These are phyloP conservation scores for Macroglossus sobrinus DNA, from an alignment of 2,113 vertebrate species.

Conservation along the genomic window DNA sequence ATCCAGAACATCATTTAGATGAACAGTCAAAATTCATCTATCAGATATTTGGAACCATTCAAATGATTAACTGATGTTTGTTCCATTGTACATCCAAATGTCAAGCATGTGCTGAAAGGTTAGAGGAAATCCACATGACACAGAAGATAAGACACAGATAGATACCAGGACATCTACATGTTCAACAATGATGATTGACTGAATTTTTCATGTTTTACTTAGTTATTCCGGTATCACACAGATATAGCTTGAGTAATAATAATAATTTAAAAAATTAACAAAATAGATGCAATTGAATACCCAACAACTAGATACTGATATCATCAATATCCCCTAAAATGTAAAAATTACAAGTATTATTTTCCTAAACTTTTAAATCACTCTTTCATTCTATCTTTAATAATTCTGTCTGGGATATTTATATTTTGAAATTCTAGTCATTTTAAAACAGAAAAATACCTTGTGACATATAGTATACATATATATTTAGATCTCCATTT, in stretches of 20 bases:
- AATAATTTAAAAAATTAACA: not conserved
- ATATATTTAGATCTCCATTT: not conserved
- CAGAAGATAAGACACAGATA: not conserved
- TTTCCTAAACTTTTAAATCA: not conserved
- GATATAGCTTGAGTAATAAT: slow-evolving; percentile 7
- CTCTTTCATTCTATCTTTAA: not conserved
- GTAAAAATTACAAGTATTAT: not conserved
- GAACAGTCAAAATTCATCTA: slow-evolving; percentile 11
- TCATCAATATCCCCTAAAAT: not conserved
- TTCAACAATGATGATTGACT: not conserved
- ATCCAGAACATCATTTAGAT: slow-evolving; percentile 15
- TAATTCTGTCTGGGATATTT: not conserved
- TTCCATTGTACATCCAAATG: slow-evolving; percentile 18
- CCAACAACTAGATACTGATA: not conserved
- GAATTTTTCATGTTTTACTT: slow-evolving; percentile 23
- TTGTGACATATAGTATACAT: not conserved
- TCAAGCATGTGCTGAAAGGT: slow-evolving; percentile 19
- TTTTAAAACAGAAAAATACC: not conserved
- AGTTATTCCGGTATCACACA: not conserved
- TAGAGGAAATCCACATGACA: slow-evolving; percentile 7
- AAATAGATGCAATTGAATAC: not conserved
- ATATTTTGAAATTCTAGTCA: slow-evolving; percentile 28
- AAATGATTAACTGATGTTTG: not conserved
- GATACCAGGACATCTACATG: not conserved
- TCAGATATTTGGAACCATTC: slow-evolving; percentile 11